Conservation (phyloP, 2,888 invertebrate species). For the Troilus luridus region DNA sequence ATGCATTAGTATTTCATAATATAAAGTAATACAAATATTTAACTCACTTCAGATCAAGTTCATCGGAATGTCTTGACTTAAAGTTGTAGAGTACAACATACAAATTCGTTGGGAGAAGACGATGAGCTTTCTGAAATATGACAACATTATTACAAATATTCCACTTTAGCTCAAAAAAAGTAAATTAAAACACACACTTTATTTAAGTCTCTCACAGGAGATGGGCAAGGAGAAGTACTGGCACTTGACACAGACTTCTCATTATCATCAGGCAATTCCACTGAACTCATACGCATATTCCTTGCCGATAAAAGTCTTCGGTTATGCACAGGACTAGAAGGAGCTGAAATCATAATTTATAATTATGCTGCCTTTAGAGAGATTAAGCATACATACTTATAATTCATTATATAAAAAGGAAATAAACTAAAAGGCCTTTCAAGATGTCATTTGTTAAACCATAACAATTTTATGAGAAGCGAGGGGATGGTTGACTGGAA, state of each 20-base stretch:
- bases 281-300: conserved; percentile 91
- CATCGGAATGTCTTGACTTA: conserved; percentile 93
- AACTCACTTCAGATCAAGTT: conserved; percentile 87
- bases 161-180: conserved; percentile 64
- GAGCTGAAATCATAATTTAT: conserved; percentile 74
- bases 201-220: conserved; percentile 74
- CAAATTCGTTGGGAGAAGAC: conserved; percentile 89
- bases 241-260: conserved; percentile 92
- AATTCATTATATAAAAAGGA: background rate
- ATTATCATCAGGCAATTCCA: conserved; percentile 91
- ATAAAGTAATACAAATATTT: background rate
- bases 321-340: conserved; percentile 93
- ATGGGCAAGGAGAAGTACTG: conserved; percentile 94
- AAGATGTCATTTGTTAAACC: background rate
- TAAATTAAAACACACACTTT: conserved; percentile 37
- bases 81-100: conserved; percentile 97
- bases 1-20: background rate
- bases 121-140: conserved; percentile 80
- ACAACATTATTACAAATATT: background rate
- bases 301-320: conserved; percentile 84
- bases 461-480: background rate
- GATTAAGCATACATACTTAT: background rate
- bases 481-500: too few relatives aligned
- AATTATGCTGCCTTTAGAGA: background rate
- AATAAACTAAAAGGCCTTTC: background rate